Base-by-base conservation (phyloP, 2,888 invertebrate genomes). In the Erebia aethiops region DNA sequence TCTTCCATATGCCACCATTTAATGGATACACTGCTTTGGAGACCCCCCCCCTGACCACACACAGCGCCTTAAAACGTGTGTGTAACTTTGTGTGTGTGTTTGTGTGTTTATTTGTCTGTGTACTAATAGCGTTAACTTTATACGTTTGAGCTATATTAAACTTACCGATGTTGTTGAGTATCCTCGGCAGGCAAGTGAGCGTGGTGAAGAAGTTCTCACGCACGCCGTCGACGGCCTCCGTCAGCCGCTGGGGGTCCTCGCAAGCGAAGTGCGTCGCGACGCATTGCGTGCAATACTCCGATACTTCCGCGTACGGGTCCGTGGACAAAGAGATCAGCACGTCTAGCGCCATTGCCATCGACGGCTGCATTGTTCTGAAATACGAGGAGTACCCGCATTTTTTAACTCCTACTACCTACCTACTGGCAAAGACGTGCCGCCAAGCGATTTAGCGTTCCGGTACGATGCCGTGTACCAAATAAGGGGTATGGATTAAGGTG, bases 291-390 rank as follows among this genome's bases (percentile, higher is more conserved):
- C 95, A 92, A 76, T 81, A 86, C 21, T 83, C 84, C 7, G 93
- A 81, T 14, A 97, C 94, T 73, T 94, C 88, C 0, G 84, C 78
- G 73, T 93, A 88, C 10, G 94, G 94, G 86, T 97, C 97, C 82
- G 96, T 95, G 0, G 95, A 94, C 43, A 97, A 86, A 0, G 95
- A 92, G 74, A 97, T 94, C 9, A 97, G 85, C 49, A 95, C 94
- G 84, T 97, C 96, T 3, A 97, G 85, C 9, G 96, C 88, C 74
- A 94, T 86, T n/a, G 94, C 87, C 62, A 95, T 88, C 65, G 95
- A 95, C 0, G 91, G 87, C 21, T 93, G 92, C 89, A 97, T 94
- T 73, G 96, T 95, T 71, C 96, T 95, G 71, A 74, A 87, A 83
- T 54, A 26, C 66, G 10, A 67, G 26, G 14, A 16, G 46, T 43